These are phyloP conservation scores for Amphiprion clarkii DNA, from an alignment of 2,797 vertebrate genomes.

Conservation along the genomic window DNA sequence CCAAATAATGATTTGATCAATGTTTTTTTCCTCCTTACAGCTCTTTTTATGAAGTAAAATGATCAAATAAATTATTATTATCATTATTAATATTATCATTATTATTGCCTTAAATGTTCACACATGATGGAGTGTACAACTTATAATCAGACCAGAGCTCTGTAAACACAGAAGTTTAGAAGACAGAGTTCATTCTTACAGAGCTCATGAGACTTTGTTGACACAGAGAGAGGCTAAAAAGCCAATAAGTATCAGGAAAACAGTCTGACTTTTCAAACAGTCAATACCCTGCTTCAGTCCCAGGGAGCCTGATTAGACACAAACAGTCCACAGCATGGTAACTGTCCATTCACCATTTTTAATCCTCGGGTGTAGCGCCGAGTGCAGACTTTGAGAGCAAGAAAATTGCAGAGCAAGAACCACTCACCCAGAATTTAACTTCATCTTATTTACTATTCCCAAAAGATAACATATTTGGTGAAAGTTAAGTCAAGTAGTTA, in stretches of 20 bases:
- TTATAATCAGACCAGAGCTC: slow-evolving; percentile 22
- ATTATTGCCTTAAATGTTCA: background rate
- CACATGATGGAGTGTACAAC: background rate
- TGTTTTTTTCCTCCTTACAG: background rate
- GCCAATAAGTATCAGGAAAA: slow-evolving; percentile 69
- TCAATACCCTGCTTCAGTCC: slow-evolving; percentile 51
- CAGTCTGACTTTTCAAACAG: slow-evolving; percentile 68
- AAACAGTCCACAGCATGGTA: slow-evolving; percentile 49
- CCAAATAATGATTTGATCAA: background rate
- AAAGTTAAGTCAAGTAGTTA: slow-evolving; percentile 27
- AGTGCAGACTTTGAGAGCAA: slow-evolving; percentile 19
- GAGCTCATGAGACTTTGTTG: slow-evolving; percentile 67
- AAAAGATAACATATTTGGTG: slow-evolving; percentile 14
- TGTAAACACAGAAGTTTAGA: slow-evolving; percentile 16
- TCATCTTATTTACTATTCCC: slow-evolving; percentile 42
- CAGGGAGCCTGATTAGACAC: slow-evolving; percentile 72
- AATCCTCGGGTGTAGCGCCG: slow-evolving; percentile 43
- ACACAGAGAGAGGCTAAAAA: slow-evolving; percentile 75
- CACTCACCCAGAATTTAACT: slow-evolving; percentile 55
- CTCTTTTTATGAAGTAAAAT: background rate
- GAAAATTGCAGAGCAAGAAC: slow-evolving; percentile 18
- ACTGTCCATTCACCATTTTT: slow-evolving; percentile 51
- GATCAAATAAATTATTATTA: background rate
- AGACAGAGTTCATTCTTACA: slow-evolving; percentile 68
- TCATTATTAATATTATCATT: no score